Conservation (phyloP, 2,113 vertebrate genomes). For the Henicopernis longicauda region DNA sequence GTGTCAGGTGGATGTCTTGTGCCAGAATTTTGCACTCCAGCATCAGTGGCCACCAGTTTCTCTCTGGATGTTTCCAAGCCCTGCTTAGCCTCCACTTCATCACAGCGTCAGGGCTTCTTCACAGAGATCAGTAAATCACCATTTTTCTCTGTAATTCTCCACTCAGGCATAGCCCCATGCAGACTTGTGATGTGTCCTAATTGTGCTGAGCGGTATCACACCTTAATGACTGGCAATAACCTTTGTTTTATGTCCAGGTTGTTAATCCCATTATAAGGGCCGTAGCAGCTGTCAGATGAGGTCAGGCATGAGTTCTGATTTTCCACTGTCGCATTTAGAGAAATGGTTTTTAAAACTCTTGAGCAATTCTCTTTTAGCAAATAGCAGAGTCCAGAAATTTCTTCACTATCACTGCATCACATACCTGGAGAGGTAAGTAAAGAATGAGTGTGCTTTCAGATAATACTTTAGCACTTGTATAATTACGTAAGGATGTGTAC, state of each 20-base stretch:
- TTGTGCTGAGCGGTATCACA: not conserved
- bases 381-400: not conserved
- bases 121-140: not conserved
- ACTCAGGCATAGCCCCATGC: not conserved
- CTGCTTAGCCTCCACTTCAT: not conserved
- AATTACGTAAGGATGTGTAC: not conserved
- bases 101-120: not conserved
- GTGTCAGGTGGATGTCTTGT: not conserved
- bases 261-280: constrained; percentile 57
- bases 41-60: not conserved
- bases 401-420: not conserved
- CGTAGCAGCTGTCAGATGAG: not conserved
- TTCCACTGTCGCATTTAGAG: not conserved
- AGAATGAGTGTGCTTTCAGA: not conserved
- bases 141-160: constrained; percentile 19
- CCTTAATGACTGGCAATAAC: constrained; percentile 37
- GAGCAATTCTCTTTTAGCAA: not conserved
- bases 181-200: constrained; percentile 14
- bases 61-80: not conserved
- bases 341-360: not conserved
- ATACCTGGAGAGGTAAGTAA: not conserved
- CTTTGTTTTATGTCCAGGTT: constrained; percentile 24
- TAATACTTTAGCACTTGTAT: not conserved
- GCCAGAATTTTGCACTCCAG: not conserved
- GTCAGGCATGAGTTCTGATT: constrained; percentile 33